phyloP scores from a whole-genome alignment of 2,888 invertebrate genomes.

The Suillia variegata region DNA sequence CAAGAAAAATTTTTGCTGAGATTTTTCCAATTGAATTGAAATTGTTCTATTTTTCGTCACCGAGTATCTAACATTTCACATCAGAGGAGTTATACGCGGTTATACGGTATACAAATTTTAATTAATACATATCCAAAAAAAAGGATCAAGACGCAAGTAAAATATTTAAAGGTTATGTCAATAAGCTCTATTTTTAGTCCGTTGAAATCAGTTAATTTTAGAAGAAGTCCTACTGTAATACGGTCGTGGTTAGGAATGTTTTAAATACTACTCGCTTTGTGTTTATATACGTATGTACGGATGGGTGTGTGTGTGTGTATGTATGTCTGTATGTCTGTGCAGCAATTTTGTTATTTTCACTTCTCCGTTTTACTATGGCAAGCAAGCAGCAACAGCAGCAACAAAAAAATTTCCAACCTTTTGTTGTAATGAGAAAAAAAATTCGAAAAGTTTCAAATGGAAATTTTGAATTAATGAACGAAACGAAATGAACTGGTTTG shows the following conservation, averaged over 20 bases:
- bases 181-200: too few relatives aligned
- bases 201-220: too few relatives aligned
- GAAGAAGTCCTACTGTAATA: too few relatives aligned
- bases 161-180: too few relatives aligned
- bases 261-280: slow-evolving; percentile 14
- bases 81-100: too few relatives aligned
- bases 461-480: slow-evolving; percentile 59
- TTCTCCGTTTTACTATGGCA: slow-evolving; percentile 23
- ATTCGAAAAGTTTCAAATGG: slow-evolving; percentile 53
- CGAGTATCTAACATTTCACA: too few relatives aligned
- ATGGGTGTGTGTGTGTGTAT: slow-evolving; percentile 27
- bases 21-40: too few relatives aligned
- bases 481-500: slow-evolving; percentile 50
- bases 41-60: too few relatives aligned
- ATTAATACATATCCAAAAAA: too few relatives aligned
- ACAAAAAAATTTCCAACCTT: slow-evolving; percentile 21
- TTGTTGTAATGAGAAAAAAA: slow-evolving; percentile 34
- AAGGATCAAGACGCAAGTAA: too few relatives aligned
- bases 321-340: slow-evolving; percentile 36
- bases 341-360: slow-evolving; percentile 24
- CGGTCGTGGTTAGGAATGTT: slow-evolving; percentile 20
- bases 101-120: too few relatives aligned
- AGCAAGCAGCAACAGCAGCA: neutral
- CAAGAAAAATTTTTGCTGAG: too few relatives aligned
- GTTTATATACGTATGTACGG: slow-evolving; percentile 16